Evolutionary conservation across 2,113 vertebrate species (phyloP).

Genomic region (Plestiodon gilberti): DNA sequence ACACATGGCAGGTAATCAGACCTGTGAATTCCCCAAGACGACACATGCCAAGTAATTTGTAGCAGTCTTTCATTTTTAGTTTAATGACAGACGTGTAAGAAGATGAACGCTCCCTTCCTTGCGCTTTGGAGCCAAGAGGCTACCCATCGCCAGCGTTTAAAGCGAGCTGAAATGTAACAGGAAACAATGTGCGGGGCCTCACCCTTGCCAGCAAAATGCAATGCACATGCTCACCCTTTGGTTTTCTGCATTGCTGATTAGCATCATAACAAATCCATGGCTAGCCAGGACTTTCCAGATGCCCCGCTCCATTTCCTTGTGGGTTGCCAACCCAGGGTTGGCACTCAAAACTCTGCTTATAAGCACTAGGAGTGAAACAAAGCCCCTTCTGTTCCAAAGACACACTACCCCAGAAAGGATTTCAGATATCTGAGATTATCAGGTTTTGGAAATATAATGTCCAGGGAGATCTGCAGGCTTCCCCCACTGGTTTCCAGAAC

Average conservation of each 20-base stretch:
- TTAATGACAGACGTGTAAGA: constrained; percentile 64
- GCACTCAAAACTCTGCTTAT: background rate
- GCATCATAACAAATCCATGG: background rate
- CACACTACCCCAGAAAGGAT: too few relatives aligned
- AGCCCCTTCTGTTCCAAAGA: background rate
- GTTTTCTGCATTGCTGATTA: background rate
- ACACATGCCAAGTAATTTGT: constrained; percentile 43
- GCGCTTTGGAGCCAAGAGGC: constrained; percentile 43
- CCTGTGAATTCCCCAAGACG: constrained; percentile 18
- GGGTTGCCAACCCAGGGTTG: background rate
- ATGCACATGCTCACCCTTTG: constrained; percentile 2
- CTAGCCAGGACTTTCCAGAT: background rate
- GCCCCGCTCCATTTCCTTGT: background rate
- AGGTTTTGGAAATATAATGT: background rate
- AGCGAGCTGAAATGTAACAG: constrained; percentile 39
- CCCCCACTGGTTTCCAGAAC: background rate
- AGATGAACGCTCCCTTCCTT: constrained; percentile 41
- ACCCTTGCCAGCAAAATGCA: background rate
- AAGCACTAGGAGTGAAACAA: fast-evolving
- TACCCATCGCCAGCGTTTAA: constrained; percentile 52
- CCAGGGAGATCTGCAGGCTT: background rate
- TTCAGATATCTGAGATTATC: background rate
- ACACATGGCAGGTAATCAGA: background rate
- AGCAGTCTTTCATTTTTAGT: constrained; percentile 59
- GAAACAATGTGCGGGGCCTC: background rate